Evolutionary conservation across 2,113 vertebrate species (phyloP), one percentile per base, ranked within the genome.

Genomic region (Seriola dumerili): DNA sequence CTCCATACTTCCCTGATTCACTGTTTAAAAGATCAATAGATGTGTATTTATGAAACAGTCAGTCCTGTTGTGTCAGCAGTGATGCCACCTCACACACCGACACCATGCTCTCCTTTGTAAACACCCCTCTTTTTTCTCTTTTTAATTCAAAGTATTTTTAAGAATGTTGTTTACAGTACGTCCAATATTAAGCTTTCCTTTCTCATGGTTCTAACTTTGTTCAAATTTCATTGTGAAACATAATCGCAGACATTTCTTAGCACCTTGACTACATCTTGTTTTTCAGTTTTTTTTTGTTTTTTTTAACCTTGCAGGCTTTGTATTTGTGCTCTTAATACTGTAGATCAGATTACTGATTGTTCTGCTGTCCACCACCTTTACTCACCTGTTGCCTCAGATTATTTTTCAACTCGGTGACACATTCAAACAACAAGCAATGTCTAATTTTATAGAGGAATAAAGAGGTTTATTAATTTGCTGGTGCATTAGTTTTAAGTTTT

Each of bases 21-120:
- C 19, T 86, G 78, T 85, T 86, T 87, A 16, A 61, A 85, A 76
- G 76, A 67, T 88, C 61, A 90, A 88, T 88, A 90, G 42, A 78
- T 29, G 19, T 4, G 6, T 89, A 90, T 91, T 91, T 85, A 86
- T 87, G 42, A 85, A 91, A 90, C 89, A 87, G 40, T 34, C 17
- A 1, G 64, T 36, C 19, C 13, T 88, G 88, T 74, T 83, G 58
- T 85, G 70, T 82, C 88, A 83, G 79, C 82, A 25, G 38, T 40
- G 23, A 72, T 5, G 40, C 6, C 0, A 0, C 40, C 8, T 38
- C 23, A 38, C n/a, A 17, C 64, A 16, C 25, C 29, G 46, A 55
- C 54, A n/a, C 4, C 3, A 17, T 64, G n/a, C 5, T 25, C 5
- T 25, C 0, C 38, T 70, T 34, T 52, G 19, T 9, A 9, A n/a